Evolutionary conservation across 2,888 invertebrate species (phyloP).

Genomic region (Protonemura montana): DNA sequence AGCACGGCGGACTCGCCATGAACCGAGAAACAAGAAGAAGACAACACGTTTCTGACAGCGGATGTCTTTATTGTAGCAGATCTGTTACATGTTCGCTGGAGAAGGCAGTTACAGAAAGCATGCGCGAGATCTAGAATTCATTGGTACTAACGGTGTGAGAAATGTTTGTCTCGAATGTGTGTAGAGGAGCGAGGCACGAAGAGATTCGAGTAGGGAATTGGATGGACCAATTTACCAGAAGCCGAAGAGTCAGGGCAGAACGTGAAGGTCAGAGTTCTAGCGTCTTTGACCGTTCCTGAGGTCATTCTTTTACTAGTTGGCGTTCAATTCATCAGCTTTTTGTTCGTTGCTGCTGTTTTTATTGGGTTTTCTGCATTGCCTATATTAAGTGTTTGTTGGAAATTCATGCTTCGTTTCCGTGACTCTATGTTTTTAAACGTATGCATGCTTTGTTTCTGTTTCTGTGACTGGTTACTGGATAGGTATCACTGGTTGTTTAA

Average conservation of each 20-base stretch:
- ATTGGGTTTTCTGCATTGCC: too few relatives aligned
- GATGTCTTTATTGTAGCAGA: slow-evolving; percentile 38
- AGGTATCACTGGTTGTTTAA: too few relatives aligned
- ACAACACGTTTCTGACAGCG: slow-evolving; percentile 28
- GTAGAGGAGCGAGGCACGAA: neutral
- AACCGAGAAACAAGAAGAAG: slow-evolving; percentile 13
- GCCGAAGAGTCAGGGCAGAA: neutral
- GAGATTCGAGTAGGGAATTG: neutral
- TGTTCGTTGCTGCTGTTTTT: too few relatives aligned
- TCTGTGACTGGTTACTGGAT: too few relatives aligned
- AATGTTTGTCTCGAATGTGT: slow-evolving; percentile 31
- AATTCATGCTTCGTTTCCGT: too few relatives aligned
- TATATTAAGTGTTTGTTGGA: too few relatives aligned
- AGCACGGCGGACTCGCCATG: too few relatives aligned
- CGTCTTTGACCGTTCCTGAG: neutral
- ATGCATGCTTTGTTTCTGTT: too few relatives aligned
- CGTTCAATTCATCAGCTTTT: too few relatives aligned
- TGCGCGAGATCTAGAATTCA: neutral
- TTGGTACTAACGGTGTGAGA: slow-evolving; percentile 30
- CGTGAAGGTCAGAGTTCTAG: neutral
- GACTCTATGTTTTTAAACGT: too few relatives aligned
- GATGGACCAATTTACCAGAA: slow-evolving; percentile 12
- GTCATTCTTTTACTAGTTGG: too few relatives aligned
- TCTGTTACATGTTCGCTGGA: slow-evolving; percentile 1
- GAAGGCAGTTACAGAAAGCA: slow-evolving; percentile 13